Base-by-base conservation (phyloP, 1,140 invertebrate genomes). In the Saccostrea glomerata region DNA sequence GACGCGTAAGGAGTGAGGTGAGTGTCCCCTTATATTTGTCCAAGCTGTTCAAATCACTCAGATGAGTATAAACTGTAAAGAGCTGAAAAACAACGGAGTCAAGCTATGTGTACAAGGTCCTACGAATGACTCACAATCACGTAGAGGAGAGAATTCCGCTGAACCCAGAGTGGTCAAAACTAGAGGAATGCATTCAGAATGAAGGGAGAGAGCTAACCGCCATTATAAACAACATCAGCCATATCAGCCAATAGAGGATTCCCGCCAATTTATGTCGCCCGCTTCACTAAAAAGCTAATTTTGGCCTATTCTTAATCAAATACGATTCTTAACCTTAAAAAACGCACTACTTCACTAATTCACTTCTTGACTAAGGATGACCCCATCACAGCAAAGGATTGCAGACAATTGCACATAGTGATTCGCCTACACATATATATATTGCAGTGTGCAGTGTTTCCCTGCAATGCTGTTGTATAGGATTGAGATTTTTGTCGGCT, bases 31-130 rank as follows among this genome's bases (percentile, higher is more conserved):
- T 12, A 11, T 77, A 77, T 77, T 77, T 77, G 70, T 77, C 70
- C 70, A 36, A 36, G 70, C 30, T 77, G 70, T 77, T 77, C 70
- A 40, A 30, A 77, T 77, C 23, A 77, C 70, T 77, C 70, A 77
- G 23, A 77, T 30, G 70, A 40, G 23, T 77, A 13, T 36, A 25
- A 77, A 77, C 70, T 77, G 70, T 77, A 77, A 30, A 66, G 20
- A 25, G 15, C 70, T 77, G 70, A 77, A 77, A 77, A 77, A 77
- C 70, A 77, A 77, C 70, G 70, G 70, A 77, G 70, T 77, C 70
- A 77, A 77, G 15, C 23, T 17, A 36, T 25, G 70, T 77, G 23
- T 77, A 77, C 70, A 36, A 77, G 70, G 70, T 77, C 70, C 30
- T 17, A 15, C 25, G 25, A 36, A 77, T 77, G 25, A 77, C 70